phyloP scores from a whole-genome alignment of 2,888 invertebrate species.

The Aelia acuminata region DNA sequence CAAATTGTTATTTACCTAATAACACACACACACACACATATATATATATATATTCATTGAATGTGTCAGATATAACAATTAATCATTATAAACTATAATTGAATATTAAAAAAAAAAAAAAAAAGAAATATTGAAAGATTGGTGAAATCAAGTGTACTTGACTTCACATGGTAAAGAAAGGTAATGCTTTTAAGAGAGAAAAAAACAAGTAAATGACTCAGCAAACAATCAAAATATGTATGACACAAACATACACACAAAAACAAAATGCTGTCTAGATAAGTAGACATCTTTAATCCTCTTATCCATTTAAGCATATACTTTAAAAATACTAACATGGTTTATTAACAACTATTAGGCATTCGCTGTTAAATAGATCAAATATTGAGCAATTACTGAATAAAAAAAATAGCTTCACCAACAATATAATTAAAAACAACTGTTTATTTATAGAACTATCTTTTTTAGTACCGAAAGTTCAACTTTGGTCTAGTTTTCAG shows the following conservation, averaged over 20 bases:
- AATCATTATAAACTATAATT: not conserved
- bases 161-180: not conserved
- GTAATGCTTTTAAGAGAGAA: not conserved
- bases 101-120: too few relatives aligned
- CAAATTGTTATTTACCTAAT: too few relatives aligned
- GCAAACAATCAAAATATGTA: not conserved
- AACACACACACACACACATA: too few relatives aligned
- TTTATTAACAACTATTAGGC: constrained; percentile 54
- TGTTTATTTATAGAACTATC: constrained; percentile 49
- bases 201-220: too few relatives aligned
- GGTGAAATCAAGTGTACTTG: not conserved
- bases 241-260: constrained; percentile 28
- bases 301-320: constrained; percentile 42
- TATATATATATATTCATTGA: too few relatives aligned
- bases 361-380: constrained; percentile 54
- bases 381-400: constrained; percentile 55
- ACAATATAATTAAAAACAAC: constrained; percentile 51
- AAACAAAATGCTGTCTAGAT: not conserved
- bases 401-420: constrained; percentile 47
- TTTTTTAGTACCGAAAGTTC: constrained; percentile 52
- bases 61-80: not conserved
- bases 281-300: not conserved
- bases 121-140: not conserved
- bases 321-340: constrained; percentile 52
- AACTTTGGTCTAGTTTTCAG: constrained; percentile 52